phyloP scores from a whole-genome alignment of 1,140 invertebrate genomes.

The Dermatophagoides farinae region DNA sequence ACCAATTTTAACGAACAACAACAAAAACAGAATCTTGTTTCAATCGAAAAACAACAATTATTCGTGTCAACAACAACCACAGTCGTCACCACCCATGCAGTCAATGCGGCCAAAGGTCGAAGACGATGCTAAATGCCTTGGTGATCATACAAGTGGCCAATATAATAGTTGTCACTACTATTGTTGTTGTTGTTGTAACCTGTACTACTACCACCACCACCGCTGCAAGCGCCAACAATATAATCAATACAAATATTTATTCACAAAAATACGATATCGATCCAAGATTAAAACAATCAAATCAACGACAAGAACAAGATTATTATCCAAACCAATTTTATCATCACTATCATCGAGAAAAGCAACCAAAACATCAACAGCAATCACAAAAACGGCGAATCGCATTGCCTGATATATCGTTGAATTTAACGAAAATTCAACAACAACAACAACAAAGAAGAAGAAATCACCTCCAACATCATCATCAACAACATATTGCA shows the following conservation, averaged over 20 bases:
- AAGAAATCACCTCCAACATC: neutral
- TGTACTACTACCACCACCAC: neutral
- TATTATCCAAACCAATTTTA: neutral
- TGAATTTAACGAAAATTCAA: neutral
- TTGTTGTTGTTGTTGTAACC: neutral
- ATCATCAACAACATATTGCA: too few species aligned
- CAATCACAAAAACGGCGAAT: neutral
- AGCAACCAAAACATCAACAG: neutral
- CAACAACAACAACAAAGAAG: neutral
- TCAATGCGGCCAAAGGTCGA: neutral
- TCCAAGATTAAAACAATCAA: neutral
- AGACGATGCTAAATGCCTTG: slow-evolving; percentile 14
- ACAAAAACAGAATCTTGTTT: too few species aligned
- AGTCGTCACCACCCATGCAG: slow-evolving; percentile 1
- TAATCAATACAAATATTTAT: too few species aligned
- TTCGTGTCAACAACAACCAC: too few species aligned
- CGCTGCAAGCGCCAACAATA: too few species aligned
- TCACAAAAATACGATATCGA: too few species aligned
- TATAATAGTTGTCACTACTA: neutral
- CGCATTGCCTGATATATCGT: neutral
- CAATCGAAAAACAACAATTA: too few species aligned
- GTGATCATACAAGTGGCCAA: slow-evolving; percentile 9
- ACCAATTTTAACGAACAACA: too few species aligned
- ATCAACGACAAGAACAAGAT: neutral
- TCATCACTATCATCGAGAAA: neutral